A percentile compares a stretch with the other conserved stretches of the same genome.
phyloP scores from a whole-genome alignment of 2,797 vertebrate genomes.

The Lerista edwardsae region DNA sequence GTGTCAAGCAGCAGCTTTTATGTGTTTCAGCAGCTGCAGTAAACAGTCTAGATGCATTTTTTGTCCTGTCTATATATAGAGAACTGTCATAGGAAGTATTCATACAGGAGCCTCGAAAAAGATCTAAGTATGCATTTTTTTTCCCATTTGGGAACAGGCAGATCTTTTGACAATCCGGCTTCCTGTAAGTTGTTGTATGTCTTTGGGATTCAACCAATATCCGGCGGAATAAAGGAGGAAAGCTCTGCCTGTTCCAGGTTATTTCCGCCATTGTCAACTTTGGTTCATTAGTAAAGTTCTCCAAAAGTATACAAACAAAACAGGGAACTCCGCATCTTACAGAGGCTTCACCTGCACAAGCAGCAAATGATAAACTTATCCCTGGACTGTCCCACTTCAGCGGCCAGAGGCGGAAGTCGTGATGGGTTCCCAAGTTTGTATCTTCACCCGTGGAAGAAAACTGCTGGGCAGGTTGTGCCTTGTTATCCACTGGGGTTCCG shows the following conservation, averaged over 20 bases:
- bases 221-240: background rate
- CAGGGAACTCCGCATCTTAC: background rate
- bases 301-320: too few relatives aligned
- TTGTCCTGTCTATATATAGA: slow-evolving; percentile 25
- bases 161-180: slow-evolving; percentile 4
- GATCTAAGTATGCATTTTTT: background rate
- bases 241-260: background rate
- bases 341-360: background rate
- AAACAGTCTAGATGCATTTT: background rate
- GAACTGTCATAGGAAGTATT: slow-evolving; percentile 3
- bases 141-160: background rate
- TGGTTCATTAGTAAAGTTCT: background rate
- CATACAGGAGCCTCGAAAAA: slow-evolving; percentile 15
- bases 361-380: background rate
- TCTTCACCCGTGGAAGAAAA: background rate
- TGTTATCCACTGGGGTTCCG: too few relatives aligned
- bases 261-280: background rate
- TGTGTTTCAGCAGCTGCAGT: slow-evolving; percentile 24
- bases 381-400: background rate
- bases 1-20: slow-evolving; percentile 17
- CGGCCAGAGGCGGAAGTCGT: too few relatives aligned
- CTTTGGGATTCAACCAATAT: background rate
- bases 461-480: too few relatives aligned
- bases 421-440: background rate
- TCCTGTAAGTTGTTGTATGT: background rate